These are phyloP conservation scores for Buceros bicornis DNA, from an alignment of 2,797 vertebrate species.

Conservation along the genomic window DNA sequence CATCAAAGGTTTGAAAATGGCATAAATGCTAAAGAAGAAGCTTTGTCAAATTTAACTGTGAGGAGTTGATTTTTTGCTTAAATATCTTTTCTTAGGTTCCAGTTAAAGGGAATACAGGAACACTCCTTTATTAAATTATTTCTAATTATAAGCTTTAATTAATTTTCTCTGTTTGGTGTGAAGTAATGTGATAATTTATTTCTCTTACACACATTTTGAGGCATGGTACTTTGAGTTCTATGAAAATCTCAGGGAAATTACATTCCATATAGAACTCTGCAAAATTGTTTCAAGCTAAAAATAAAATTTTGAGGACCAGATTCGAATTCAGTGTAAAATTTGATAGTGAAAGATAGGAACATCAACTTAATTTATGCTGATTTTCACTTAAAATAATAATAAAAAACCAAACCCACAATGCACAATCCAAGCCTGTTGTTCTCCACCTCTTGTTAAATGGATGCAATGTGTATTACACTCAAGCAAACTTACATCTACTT, in stretches of 20 bases:
- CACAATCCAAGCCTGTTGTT: background rate
- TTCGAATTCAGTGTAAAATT: background rate
- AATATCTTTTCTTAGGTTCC: background rate
- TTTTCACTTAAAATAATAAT: background rate
- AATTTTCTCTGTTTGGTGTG: background rate
- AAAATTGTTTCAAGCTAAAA: background rate
- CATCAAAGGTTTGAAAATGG: conserved; percentile 14
- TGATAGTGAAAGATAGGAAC: background rate
- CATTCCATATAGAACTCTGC: background rate
- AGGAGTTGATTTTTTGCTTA: background rate
- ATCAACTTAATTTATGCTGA: background rate
- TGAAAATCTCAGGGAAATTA: background rate
- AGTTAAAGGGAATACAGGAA: background rate
- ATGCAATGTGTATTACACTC: background rate
- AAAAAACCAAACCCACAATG: background rate
- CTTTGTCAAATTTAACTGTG: background rate
- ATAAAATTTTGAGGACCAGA: background rate
- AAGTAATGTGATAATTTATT: background rate
- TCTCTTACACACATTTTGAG: background rate
- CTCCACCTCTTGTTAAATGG: background rate
- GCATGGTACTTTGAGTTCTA: background rate
- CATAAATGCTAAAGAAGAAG: background rate
- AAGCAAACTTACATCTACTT: background rate
- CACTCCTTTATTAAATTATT: background rate
- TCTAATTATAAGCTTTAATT: background rate